Percentiles rank a stretch among this genome's conserved stretches.
These are phyloP conservation scores for Oasisia sp. DNA, from an alignment of 2,888 invertebrate genomes.

Conservation along the genomic window DNA sequence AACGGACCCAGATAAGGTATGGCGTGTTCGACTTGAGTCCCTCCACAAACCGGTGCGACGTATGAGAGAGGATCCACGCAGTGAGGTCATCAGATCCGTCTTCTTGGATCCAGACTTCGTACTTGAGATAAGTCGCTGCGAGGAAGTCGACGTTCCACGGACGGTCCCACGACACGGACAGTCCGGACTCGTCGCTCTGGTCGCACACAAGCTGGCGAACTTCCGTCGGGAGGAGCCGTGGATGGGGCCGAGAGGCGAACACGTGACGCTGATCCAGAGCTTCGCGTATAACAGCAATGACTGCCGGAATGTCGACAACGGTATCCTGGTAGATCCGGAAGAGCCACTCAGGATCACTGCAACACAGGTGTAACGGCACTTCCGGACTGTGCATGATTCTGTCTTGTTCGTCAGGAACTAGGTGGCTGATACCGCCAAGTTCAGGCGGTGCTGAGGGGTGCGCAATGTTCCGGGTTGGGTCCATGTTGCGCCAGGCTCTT, in stretches of 20 bases:
- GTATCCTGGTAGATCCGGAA: conserved; percentile 70
- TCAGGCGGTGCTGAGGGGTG: conserved; percentile 63
- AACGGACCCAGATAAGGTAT: conserved; percentile 52
- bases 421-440: conserved; percentile 66
- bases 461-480: conserved; percentile 53
- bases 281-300: conserved; percentile 44
- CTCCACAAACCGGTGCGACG: conserved; percentile 31
- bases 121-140: conserved; percentile 40
- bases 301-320: conserved; percentile 56
- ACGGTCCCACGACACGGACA: conserved; percentile 47
- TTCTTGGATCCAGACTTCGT: conserved; percentile 52
- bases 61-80: conserved; percentile 39
- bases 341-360: conserved; percentile 68
- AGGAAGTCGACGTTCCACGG: conserved; percentile 53
- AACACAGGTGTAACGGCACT: conserved; percentile 67
- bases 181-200: conserved; percentile 32
- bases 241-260: conserved; percentile 35
- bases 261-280: conserved; percentile 35
- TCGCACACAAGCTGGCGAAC: conserved; percentile 20
- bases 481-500: conserved; percentile 64
- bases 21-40: conserved; percentile 34
- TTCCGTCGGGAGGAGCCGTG: conserved; percentile 35
- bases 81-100: conserved; percentile 34
- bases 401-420: conserved; percentile 55
- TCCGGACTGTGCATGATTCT: conserved; percentile 54